Conservation (phyloP, 1,140 invertebrate genomes). For the Bactericera cockerelli region DNA sequence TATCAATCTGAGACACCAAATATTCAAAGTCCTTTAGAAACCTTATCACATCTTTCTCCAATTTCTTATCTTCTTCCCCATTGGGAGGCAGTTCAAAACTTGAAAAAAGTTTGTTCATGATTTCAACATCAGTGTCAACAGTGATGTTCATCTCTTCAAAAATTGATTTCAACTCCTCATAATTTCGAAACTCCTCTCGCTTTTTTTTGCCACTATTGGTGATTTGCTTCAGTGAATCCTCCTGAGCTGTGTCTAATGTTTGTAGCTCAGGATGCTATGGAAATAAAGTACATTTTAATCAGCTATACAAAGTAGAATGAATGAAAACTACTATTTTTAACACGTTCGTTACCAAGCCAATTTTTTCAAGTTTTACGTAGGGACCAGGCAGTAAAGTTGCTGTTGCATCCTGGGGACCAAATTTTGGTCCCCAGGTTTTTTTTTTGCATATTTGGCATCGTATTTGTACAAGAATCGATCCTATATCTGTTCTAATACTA, state of each 20-base stretch:
- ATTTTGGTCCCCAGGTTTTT: no score
- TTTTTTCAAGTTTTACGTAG: no score
- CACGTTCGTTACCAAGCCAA: no score
- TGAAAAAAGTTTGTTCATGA: constrained; percentile 41
- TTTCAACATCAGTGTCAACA: constrained; percentile 48
- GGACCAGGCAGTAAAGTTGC: no score
- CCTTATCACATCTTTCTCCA: constrained; percentile 31
- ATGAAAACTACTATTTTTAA: neutral
- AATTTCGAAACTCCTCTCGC: constrained; percentile 33
- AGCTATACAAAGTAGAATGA: neutral
- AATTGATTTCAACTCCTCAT: constrained; percentile 50
- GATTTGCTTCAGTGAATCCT: neutral
- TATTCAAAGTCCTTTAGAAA: constrained; percentile 53
- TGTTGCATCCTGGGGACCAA: no score
- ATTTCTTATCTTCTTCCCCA: constrained; percentile 9
- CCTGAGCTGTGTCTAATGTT: neutral
- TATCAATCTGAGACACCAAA: constrained; percentile 60
- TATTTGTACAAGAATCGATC: no score
- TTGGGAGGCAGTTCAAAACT: constrained; percentile 32
- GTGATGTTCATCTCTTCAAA: constrained; percentile 41
- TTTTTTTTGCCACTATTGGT: neutral
- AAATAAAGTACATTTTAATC: neutral
- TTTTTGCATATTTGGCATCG: no score
- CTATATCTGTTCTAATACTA: no score
- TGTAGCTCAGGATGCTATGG: neutral